Base-by-base conservation (phyloP, 2,888 invertebrate species). In the Sphaerophoria rueppellii region DNA sequence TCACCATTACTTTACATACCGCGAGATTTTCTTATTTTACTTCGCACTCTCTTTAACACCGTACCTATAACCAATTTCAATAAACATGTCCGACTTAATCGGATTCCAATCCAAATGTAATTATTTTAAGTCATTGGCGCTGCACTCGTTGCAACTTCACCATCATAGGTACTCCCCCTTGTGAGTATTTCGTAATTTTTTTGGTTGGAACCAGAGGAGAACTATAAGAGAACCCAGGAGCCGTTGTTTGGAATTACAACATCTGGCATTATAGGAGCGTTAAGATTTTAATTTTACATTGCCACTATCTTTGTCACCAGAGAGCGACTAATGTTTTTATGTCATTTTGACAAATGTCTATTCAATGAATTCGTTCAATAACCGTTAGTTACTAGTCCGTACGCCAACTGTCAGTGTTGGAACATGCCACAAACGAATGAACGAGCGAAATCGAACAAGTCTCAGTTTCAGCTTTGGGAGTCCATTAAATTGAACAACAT, bases 341-440 rank as follows among this genome's bases (percentile, higher is more conserved):
- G 77, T 67, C 80, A 76, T 72, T 80, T 80, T 85, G 83, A 85
- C 83, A 85, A 85, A 85, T 85, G 80, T 76, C 83, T 80, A 80
- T 71, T 76, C 83, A 83, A 83, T 83, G 83, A 83, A 80, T 76
- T 43, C 69, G 70, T 65, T 63, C 73, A 63, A 58, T 57, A 11
- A 70, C 52, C 73, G 70, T 54, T 50, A 60, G 24, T 63, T 69
- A 67, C 67, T 61, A 61, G 74, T 54, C 55, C 40, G 24, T n/a
- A 24, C 70, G 35, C 52, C 67, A 67, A 67, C 67, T 67, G 67
- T 67, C 67, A 54, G 32, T 67, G 37, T 67, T 24, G 24, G 24
- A 24, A 24, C 24, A 24, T 24, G 32, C 2, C 11, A 16, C 24
- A 67, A 63, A 63, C 46, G 43, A 67, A 67, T 52, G 40, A 67